Percentiles rank a stretch among this genome's conserved stretches.
phyloP scores from a whole-genome alignment of 2,888 invertebrate species.

The Trachelus tabidus region DNA sequence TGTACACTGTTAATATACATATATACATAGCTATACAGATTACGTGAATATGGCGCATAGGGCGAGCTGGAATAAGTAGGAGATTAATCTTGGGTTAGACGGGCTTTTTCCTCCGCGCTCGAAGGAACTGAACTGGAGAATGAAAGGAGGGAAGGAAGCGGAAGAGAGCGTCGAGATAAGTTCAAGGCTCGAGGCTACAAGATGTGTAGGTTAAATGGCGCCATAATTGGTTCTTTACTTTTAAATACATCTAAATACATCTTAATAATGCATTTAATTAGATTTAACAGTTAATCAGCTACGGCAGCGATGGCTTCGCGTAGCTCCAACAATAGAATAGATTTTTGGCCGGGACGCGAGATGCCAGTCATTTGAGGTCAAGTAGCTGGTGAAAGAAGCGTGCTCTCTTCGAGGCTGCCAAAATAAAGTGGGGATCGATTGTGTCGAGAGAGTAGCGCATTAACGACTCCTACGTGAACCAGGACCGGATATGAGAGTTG shows the following conservation, averaged over 20 bases:
- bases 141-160: conserved; percentile 36
- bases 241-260: neutral
- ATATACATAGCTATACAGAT: neutral
- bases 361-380: conserved; percentile 22
- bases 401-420: neutral
- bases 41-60: neutral
- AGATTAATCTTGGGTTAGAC: conserved; percentile 22
- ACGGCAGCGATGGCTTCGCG: conserved; percentile 6
- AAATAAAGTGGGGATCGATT: neutral
- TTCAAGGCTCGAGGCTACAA: conserved; percentile 5
- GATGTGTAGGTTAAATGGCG: neutral
- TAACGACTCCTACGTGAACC: neutral
- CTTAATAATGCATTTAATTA: conserved; percentile 22
- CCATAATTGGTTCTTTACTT: neutral
- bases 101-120: conserved; percentile 19
- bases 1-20: neutral
- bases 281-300: conserved; percentile 26
- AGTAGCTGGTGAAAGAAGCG: conserved; percentile 3
- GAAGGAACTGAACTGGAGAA: conserved; percentile 35
- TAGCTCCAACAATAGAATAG: conserved; percentile 21
- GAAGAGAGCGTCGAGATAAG: conserved; percentile 10
- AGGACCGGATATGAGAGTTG: neutral
- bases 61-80: neutral
- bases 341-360: conserved; percentile 12
- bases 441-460: neutral